Percentiles rank a stretch among this genome's conserved stretches.
phyloP scores from a whole-genome alignment of 2,888 invertebrate genomes.

The Sesamia inferens region DNA sequence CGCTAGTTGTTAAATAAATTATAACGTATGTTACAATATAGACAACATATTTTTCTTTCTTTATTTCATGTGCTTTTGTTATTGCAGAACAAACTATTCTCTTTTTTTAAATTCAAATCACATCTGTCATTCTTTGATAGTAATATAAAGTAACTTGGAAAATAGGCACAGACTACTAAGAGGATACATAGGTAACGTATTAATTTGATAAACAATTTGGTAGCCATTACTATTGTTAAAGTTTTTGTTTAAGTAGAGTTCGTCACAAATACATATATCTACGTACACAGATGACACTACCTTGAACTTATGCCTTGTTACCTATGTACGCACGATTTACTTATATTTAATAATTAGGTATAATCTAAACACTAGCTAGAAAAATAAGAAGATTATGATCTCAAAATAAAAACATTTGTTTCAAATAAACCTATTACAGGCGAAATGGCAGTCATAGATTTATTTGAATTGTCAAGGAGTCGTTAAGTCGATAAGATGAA shows the following conservation, averaged over 20 bases:
- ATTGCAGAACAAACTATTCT: too few species aligned
- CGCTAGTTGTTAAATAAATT: too few species aligned
- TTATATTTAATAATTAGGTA: constrained; percentile 20
- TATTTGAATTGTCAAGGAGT: too few species aligned
- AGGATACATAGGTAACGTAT: background rate
- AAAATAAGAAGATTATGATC: background rate
- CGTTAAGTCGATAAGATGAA: background rate
- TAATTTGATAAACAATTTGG: background rate
- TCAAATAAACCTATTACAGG: background rate
- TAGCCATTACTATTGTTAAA: constrained; percentile 4
- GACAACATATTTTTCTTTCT: too few species aligned
- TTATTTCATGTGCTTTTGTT: too few species aligned
- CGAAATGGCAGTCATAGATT: too few species aligned
- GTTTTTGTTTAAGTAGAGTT: constrained; percentile 7
- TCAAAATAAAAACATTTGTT: background rate
- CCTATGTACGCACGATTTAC: background rate
- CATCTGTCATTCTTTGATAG: background rate
- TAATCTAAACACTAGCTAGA: constrained; percentile 1
- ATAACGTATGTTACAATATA: too few species aligned
- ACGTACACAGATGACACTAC: constrained; percentile 8
- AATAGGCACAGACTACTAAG: too few species aligned
- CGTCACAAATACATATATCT: constrained; percentile 26
- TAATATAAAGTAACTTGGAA: background rate
- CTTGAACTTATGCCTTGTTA: constrained; percentile 39
- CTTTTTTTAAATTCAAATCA: background rate